Evolutionary conservation across 2,888 invertebrate genomes (phyloP).

Genomic region (Drosophila aldrichi): DNA sequence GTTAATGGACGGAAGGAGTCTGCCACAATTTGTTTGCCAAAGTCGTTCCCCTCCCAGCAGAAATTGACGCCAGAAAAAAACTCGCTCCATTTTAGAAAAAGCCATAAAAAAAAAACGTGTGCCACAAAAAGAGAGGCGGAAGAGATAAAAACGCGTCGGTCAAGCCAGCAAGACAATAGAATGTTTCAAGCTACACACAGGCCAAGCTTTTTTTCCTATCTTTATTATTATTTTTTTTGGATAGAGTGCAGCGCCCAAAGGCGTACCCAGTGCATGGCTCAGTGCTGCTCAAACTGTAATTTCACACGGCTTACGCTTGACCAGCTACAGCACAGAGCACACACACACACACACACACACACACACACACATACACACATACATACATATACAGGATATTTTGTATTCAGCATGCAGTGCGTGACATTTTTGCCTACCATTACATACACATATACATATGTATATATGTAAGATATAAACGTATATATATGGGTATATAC

Average conservation of each 20-base stretch:
- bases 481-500: not conserved
- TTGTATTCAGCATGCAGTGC: not conserved
- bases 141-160: not conserved
- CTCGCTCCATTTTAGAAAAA: conserved; percentile 6
- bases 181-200: not conserved
- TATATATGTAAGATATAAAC: not conserved
- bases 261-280: conserved; percentile 1
- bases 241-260: not conserved
- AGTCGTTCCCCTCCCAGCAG: conserved; percentile 4
- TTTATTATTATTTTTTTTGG: no score
- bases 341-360: not conserved
- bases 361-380: not conserved
- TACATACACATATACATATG: no score
- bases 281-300: conserved; percentile 27
- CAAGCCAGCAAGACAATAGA: not conserved
- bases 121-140: not conserved
- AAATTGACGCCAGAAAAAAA: conserved; percentile 14
- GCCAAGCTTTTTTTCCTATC: not conserved
- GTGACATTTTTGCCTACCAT: conserved; percentile 32
- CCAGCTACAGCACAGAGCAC: not conserved
- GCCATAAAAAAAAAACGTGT: not conserved
- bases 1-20: not conserved
- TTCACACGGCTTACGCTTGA: not conserved
- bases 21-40: conserved; percentile 14
- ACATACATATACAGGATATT: not conserved